phyloP scores from a whole-genome alignment of 2,797 vertebrate genomes.

The Pampus argenteus region DNA sequence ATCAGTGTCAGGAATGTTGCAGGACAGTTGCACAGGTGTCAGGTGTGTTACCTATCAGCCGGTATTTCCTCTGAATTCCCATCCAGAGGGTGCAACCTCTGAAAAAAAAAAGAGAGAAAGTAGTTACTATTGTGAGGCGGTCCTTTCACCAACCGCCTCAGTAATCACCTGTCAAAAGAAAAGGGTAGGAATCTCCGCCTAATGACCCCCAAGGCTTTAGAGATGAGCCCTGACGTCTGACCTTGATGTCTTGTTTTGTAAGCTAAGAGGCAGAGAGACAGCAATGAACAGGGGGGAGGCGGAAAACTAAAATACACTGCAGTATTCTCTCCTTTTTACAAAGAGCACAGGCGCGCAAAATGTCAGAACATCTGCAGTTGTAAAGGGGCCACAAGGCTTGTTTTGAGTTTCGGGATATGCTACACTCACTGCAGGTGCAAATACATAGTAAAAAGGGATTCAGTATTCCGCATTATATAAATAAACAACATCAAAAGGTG shows the following conservation, averaged over 20 bases:
- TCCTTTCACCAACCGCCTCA: constrained; percentile 59
- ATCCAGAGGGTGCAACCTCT: constrained; percentile 28
- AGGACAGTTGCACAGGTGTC: constrained; percentile 71
- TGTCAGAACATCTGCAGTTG: constrained; percentile 60
- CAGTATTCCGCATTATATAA: constrained; percentile 40
- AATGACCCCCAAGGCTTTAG: constrained; percentile 65
- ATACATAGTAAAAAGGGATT: constrained; percentile 14
- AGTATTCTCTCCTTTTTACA: constrained; percentile 33
- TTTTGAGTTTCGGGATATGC: constrained; percentile 82
- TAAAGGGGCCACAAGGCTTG: constrained; percentile 68
- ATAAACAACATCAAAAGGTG: constrained; percentile 51
- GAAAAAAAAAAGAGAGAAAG: constrained; percentile 39
- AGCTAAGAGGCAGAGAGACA: constrained; percentile 57
- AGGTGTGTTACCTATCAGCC: constrained; percentile 67
- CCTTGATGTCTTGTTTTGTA: constrained; percentile 74
- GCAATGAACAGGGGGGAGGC: background rate
- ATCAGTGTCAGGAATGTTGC: constrained; percentile 48
- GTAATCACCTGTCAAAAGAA: constrained; percentile 75
- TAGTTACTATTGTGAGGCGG: constrained; percentile 49
- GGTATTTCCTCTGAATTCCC: constrained; percentile 50
- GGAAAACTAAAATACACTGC: constrained; percentile 27
- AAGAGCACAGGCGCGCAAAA: constrained; percentile 39
- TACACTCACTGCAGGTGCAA: constrained; percentile 83
- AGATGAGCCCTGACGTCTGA: constrained; percentile 60
- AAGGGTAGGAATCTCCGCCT: constrained; percentile 65